A percentile compares a stretch with the other conserved stretches of the same genome.
These are phyloP conservation scores for Drosophila chauvacae DNA, from an alignment of 1,140 invertebrate genomes.

Conservation along the genomic window DNA sequence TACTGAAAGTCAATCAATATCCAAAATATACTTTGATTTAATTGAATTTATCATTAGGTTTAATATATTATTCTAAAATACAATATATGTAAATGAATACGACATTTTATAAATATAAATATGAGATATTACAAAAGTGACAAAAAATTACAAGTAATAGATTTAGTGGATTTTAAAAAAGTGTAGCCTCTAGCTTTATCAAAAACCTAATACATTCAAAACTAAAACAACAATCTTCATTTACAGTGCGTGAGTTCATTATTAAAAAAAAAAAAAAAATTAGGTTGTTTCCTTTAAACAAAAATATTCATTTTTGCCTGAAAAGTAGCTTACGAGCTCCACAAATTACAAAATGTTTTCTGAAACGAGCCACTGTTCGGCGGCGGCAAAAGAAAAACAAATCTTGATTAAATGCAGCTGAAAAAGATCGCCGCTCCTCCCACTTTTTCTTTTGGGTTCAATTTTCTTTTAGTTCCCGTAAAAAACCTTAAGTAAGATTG, in stretches of 20 bases:
- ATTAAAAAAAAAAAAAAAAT: not conserved
- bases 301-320: not conserved
- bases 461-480: not conserved
- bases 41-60: not conserved
- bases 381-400: slow-evolving; percentile 21
- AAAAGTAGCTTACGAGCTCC: slow-evolving; percentile 20
- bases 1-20: slow-evolving; percentile 31
- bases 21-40: not conserved
- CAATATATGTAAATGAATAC: too few relatives aligned
- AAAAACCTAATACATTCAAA: not conserved
- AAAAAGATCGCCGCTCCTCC: slow-evolving; percentile 10
- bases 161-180: too few relatives aligned
- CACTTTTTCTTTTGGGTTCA: slow-evolving; percentile 12
- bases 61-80: too few relatives aligned
- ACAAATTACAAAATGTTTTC: slow-evolving; percentile 22
- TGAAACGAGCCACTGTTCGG: slow-evolving; percentile 42
- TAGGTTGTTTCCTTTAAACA: slow-evolving; percentile 4
- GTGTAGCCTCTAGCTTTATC: too few relatives aligned
- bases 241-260: not conserved
- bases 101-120: not conserved
- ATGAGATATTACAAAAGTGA: not conserved
- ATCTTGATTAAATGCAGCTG: slow-evolving; percentile 50
- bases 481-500: not conserved
- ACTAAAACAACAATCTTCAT: not conserved
- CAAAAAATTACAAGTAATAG: too few relatives aligned